Conservation (phyloP, 2,797 vertebrate species). For the Muscicapa comitata region DNA sequence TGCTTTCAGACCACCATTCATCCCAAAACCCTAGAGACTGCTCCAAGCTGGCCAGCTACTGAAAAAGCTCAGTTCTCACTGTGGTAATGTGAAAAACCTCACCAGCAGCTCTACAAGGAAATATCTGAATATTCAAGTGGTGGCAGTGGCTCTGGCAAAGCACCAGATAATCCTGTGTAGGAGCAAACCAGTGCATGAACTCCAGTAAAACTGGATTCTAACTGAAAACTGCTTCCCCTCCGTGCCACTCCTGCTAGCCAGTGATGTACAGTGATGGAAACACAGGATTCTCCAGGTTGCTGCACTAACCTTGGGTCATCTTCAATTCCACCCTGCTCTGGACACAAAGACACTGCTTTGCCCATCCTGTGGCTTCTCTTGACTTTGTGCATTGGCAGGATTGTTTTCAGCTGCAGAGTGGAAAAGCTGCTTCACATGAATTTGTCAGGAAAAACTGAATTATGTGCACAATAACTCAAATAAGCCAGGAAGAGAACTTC, state of each 20-base stretch:
- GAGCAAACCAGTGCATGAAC: accelerated
- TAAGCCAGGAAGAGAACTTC: background rate
- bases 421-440: background rate
- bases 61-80: background rate
- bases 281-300: background rate
- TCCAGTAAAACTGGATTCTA: background rate
- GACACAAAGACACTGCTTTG: background rate
- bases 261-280: background rate
- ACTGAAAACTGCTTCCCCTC: background rate
- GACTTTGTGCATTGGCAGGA: background rate
- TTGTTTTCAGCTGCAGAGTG: background rate
- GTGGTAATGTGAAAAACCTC: background rate
- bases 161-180: background rate
- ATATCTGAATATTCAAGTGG: background rate
- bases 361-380: background rate
- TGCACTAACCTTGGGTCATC: background rate
- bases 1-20: background rate
- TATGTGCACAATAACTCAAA: background rate
- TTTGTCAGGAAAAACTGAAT: background rate
- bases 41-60: background rate
- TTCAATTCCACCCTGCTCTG: background rate
- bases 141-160: background rate
- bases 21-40: background rate
- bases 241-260: accelerated
- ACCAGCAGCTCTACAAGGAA: background rate